Evolutionary conservation across 2,113 vertebrate species (phyloP).

Genomic region (Toxostoma redivivum): DNA sequence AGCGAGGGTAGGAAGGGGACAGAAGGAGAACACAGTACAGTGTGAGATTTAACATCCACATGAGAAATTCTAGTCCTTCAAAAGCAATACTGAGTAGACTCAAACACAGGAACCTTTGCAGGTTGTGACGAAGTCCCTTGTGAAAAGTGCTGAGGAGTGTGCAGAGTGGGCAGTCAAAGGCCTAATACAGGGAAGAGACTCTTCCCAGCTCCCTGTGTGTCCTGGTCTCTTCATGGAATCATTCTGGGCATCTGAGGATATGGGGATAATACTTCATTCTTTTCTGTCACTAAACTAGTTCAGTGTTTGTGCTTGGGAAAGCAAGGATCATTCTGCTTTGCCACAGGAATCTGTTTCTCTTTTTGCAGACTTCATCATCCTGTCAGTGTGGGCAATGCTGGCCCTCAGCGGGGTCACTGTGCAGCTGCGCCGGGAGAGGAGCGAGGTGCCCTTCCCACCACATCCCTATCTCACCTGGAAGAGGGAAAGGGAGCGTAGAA

Average conservation of each 20-base stretch:
- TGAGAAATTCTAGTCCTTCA: not conserved
- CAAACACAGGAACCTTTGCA: not conserved
- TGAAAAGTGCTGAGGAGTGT: not conserved
- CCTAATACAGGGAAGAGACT: not conserved
- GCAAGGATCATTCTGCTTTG: not conserved
- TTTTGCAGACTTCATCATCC: conserved; percentile 81
- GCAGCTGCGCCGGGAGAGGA: conserved; percentile 86
- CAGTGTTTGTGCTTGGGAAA: not conserved
- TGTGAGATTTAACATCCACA: not conserved
- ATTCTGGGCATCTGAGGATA: not conserved
- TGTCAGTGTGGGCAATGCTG: conserved; percentile 86
- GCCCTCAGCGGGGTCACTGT: conserved; percentile 77
- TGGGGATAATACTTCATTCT: not conserved
- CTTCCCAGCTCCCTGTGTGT: not conserved
- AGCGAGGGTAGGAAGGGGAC: not conserved
- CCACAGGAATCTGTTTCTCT: not conserved
- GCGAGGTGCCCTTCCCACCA: conserved; percentile 82
- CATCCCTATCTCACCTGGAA: conserved; percentile 91
- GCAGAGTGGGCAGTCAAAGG: not conserved
- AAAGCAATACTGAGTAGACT: not conserved
- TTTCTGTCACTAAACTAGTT: not conserved
- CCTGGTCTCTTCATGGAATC: not conserved
- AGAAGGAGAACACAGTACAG: not conserved
- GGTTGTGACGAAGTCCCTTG: not conserved
- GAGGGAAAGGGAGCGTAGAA: conserved; percentile 86